A percentile compares a stretch with the other conserved stretches of the same genome.
Conservation (phyloP, 2,888 invertebrate species). For the Patella depressa region DNA sequence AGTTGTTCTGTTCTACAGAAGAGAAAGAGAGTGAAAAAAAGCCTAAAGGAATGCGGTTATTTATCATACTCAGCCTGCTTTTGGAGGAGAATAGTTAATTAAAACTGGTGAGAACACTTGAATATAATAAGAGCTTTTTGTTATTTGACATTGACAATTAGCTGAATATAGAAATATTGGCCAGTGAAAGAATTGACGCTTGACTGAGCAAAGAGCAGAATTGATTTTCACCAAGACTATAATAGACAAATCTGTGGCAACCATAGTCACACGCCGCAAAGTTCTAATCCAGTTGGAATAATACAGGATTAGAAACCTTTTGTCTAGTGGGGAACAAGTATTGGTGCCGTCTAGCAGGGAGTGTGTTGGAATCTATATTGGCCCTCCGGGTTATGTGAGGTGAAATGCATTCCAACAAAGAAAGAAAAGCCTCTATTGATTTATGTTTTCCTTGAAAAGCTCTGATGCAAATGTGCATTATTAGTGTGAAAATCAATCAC, state of each 20-base stretch:
- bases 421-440: constrained; percentile 31
- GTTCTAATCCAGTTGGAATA: constrained; percentile 38
- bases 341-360: constrained; percentile 21
- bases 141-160: constrained; percentile 29
- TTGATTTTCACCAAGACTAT: constrained; percentile 28
- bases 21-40: background rate
- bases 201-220: constrained; percentile 24
- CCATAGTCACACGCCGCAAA: constrained; percentile 20
- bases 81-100: constrained; percentile 21
- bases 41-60: background rate
- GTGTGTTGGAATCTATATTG: constrained; percentile 19
- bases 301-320: constrained; percentile 38
- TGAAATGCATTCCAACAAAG: constrained; percentile 32
- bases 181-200: constrained; percentile 25
- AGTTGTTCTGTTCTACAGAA: background rate
- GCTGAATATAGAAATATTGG: constrained; percentile 25
- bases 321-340: constrained; percentile 26
- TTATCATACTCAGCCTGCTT: background rate
- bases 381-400: constrained; percentile 20
- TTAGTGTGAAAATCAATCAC: constrained; percentile 36
- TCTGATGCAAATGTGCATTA: constrained; percentile 39
- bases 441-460: constrained; percentile 27
- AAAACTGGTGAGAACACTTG: constrained; percentile 27
- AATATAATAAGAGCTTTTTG: constrained; percentile 29
- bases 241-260: constrained; percentile 20